A percentile compares a stretch with the other conserved stretches of the same genome.
Conservation (phyloP, 2,888 invertebrate genomes). For the Dorcus hopei region DNA sequence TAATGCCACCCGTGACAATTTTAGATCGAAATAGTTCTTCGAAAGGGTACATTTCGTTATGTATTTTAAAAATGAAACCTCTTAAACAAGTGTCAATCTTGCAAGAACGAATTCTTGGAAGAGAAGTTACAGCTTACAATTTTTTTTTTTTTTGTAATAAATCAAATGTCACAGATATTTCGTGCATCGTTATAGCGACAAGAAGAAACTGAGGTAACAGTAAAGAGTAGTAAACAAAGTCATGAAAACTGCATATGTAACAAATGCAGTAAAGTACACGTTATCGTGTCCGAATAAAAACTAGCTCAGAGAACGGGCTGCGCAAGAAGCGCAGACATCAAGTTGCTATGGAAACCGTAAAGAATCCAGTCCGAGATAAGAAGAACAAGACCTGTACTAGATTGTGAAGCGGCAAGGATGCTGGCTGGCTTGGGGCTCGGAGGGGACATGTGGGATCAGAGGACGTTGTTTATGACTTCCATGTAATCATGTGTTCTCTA, state of each 20-base stretch:
- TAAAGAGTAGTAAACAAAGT: not conserved
- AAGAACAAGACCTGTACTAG: conserved; percentile 17
- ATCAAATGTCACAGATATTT: too few species aligned
- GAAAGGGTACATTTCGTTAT: too few species aligned
- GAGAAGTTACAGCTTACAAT: too few species aligned
- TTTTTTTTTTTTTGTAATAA: too few species aligned
- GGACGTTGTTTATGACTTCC: not conserved
- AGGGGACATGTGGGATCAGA: conserved; percentile 4
- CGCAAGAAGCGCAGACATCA: conserved; percentile 17
- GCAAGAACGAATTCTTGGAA: too few species aligned
- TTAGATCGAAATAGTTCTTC: too few species aligned
- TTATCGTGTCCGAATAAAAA: not conserved
- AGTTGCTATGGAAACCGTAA: conserved; percentile 17
- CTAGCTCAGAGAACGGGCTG: conserved; percentile 7
- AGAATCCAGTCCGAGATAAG: conserved; percentile 19
- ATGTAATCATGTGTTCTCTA: not conserved
- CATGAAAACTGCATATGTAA: not conserved
- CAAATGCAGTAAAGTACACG: not conserved
- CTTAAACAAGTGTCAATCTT: too few species aligned
- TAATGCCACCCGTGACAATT: too few species aligned
- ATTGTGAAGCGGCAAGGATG: conserved; percentile 8
- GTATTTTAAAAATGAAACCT: too few species aligned
- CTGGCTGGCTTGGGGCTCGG: conserved; percentile 8
- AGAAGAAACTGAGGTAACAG: too few species aligned
- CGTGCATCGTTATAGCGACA: too few species aligned